These are phyloP conservation scores for Petrophora chlorosata DNA, from an alignment of 2,888 invertebrate species.

Conservation along the genomic window DNA sequence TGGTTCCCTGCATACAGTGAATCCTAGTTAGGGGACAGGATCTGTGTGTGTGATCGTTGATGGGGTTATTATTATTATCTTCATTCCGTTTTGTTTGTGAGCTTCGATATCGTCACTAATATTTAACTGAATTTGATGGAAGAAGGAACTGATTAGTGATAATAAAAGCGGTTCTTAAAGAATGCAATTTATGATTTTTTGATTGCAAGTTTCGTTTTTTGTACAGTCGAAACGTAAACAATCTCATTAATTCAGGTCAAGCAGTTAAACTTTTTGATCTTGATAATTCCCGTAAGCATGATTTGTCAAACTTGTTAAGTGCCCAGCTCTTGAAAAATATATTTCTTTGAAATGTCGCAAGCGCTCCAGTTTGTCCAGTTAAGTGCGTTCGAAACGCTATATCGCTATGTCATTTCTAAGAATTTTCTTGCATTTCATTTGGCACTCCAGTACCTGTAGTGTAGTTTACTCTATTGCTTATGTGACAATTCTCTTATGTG, in stretches of 20 bases:
- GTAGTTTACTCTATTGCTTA: slow-evolving; percentile 26
- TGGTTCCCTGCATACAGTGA: too few relatives aligned
- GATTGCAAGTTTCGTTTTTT: not conserved
- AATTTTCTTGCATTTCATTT: slow-evolving; percentile 19
- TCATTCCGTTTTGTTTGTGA: too few relatives aligned
- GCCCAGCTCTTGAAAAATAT: slow-evolving; percentile 21
- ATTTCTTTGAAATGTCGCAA: slow-evolving; percentile 16
- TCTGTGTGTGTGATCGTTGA: too few relatives aligned
- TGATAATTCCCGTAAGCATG: slow-evolving; percentile 15
- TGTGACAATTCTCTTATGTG: too few relatives aligned
- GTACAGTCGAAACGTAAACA: slow-evolving; percentile 34
- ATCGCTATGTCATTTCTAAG: slow-evolving; percentile 8
- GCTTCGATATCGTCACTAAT: too few relatives aligned
- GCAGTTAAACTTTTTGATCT: slow-evolving; percentile 16
- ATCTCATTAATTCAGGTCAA: slow-evolving; percentile 10
- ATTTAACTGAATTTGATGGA: too few relatives aligned
- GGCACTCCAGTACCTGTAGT: slow-evolving; percentile 18
- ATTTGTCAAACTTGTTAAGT: slow-evolving; percentile 9
- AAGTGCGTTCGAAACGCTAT: slow-evolving; percentile 21
- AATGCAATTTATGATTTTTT: too few relatives aligned
- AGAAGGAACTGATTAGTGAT: too few relatives aligned
- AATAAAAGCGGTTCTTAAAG: too few relatives aligned
- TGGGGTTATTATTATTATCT: too few relatives aligned
- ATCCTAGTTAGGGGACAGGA: too few relatives aligned
- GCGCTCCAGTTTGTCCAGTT: slow-evolving; percentile 24